Evolutionary conservation across 2,797 vertebrate genomes (phyloP).

Genomic region (Phyllotis vaccarum): DNA sequence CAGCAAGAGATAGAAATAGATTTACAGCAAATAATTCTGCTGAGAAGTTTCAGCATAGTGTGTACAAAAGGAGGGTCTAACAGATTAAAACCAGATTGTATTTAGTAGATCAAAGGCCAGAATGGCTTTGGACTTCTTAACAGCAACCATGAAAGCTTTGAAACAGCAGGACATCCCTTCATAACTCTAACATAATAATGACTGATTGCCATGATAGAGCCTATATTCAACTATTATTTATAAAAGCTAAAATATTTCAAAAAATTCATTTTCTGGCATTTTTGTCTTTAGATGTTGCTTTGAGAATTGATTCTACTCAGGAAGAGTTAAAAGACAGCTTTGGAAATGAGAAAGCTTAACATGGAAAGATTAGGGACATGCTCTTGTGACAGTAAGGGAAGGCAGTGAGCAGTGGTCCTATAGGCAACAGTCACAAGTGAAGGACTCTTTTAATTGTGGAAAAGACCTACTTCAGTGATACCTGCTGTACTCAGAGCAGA

Average conservation of each 20-base stretch:
- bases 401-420: accelerated
- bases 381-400: accelerated
- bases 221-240: not conserved
- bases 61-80: not conserved
- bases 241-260: not conserved
- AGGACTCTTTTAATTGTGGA: accelerated
- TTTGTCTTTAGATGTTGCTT: not conserved
- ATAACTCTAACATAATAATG: not conserved
- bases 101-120: conserved; percentile 22
- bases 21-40: not conserved
- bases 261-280: not conserved
- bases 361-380: no score
- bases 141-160: not conserved
- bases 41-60: not conserved
- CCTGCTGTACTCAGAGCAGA: not conserved
- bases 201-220: not conserved
- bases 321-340: not conserved
- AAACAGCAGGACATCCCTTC: not conserved
- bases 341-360: not conserved
- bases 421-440: accelerated
- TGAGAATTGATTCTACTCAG: not conserved
- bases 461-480: accelerated
- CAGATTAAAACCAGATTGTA: conserved; percentile 12
- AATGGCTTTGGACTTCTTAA: conserved; percentile 13
- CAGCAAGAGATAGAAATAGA: conserved; percentile 22